These are phyloP conservation scores for Teleogryllus occipitalis DNA, from an alignment of 1,140 invertebrate genomes.

Conservation along the genomic window DNA sequence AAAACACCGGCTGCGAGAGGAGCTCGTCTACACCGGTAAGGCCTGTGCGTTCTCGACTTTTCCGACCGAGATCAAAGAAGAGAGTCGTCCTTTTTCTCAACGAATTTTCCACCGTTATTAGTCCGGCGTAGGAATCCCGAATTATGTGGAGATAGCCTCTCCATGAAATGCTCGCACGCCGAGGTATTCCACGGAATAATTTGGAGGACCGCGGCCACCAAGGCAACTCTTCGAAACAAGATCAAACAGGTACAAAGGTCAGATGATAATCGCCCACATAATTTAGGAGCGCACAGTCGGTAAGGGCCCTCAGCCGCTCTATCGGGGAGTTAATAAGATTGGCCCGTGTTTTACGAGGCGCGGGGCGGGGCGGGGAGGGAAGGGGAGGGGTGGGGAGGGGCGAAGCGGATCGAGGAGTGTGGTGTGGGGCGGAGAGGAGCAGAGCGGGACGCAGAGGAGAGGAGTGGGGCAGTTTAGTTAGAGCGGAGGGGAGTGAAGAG, in stretches of 20 bases:
- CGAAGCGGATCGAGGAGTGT: too few relatives aligned
- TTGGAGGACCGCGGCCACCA: neutral
- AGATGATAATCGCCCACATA: slow-evolving; percentile 1
- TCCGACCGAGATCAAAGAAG: neutral
- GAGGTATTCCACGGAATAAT: neutral
- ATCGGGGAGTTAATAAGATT: slow-evolving; percentile 1
- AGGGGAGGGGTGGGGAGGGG: neutral
- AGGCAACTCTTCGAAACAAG: neutral
- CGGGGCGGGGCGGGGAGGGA: too few relatives aligned
- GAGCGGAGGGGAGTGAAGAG: too few relatives aligned
- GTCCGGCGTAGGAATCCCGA: neutral
- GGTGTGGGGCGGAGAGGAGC: too few relatives aligned
- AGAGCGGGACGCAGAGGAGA: too few relatives aligned
- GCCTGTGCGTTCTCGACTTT: neutral
- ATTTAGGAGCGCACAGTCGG: neutral
- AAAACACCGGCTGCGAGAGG: neutral
- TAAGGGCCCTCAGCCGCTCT: neutral
- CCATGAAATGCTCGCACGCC: neutral
- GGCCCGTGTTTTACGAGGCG: neutral
- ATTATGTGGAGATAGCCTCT: neutral
- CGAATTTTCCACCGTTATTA: neutral
- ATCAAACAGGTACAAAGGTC: slow-evolving; percentile 1
- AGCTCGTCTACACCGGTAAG: too few relatives aligned
- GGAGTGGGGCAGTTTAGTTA: too few relatives aligned
- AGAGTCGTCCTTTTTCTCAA: too few relatives aligned